Conservation (phyloP, 2,113 vertebrate genomes). For the Nanorana parkeri region DNA sequence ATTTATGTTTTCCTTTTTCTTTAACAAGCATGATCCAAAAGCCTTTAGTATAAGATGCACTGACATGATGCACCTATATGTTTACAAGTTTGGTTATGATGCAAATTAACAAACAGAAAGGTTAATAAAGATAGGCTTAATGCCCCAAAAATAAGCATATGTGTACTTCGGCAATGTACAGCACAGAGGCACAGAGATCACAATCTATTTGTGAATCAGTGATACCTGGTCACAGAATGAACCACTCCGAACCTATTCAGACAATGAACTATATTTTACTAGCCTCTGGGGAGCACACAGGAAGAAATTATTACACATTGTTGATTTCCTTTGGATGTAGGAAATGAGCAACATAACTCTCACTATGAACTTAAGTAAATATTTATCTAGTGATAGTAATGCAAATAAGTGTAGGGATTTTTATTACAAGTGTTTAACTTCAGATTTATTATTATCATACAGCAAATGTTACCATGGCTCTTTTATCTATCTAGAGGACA, state of each 20-base stretch:
- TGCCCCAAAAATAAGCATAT: slow-evolving; percentile 23
- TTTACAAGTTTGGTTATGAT: not conserved
- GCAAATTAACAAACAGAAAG: slow-evolving; percentile 10
- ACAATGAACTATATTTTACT: slow-evolving; percentile 67
- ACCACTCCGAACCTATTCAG: slow-evolving; percentile 41
- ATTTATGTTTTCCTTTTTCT: no score
- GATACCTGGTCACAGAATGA: slow-evolving; percentile 66
- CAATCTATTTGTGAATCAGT: slow-evolving; percentile 65
- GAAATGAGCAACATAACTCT: slow-evolving; percentile 68
- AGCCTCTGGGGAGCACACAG: slow-evolving; percentile 68
- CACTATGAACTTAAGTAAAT: slow-evolving; percentile 58
- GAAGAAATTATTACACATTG: slow-evolving; percentile 66
- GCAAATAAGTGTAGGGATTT: slow-evolving; percentile 41
- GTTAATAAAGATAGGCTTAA: slow-evolving; percentile 10
- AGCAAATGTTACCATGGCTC: not conserved
- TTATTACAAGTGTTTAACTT: not conserved
- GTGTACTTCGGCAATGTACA: not conserved
- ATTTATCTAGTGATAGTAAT: slow-evolving; percentile 9
- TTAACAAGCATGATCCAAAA: no score
- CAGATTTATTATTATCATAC: not conserved
- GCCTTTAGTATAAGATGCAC: no score
- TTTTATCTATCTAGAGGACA: not conserved
- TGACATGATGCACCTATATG: not conserved
- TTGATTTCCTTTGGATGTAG: slow-evolving; percentile 64
- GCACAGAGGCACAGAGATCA: slow-evolving; percentile 41